A percentile compares a stretch with the other conserved stretches of the same genome.
phyloP scores from a whole-genome alignment of 2,888 invertebrate species.

The Leptopterna dolabrata region DNA sequence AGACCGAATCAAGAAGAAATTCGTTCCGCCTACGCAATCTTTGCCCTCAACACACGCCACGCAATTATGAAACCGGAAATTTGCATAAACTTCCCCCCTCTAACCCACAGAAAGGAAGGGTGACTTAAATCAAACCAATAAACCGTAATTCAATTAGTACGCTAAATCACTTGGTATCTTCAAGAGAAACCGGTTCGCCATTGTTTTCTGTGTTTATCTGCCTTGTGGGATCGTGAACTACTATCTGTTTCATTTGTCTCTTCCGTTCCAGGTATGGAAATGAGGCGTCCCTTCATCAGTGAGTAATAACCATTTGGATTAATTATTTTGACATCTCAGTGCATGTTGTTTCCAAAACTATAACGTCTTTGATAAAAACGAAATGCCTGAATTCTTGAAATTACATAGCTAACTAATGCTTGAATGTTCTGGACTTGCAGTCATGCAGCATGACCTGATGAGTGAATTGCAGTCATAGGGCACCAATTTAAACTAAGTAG shows the following conservation, averaged over 20 bases:
- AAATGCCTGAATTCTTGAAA: too few relatives aligned
- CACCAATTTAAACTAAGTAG: too few relatives aligned
- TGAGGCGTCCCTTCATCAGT: background rate
- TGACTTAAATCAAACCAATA: constrained; percentile 7
- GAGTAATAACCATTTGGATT: background rate
- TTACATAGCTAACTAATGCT: too few relatives aligned
- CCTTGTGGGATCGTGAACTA: background rate
- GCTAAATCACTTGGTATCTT: constrained; percentile 27
- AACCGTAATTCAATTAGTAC: constrained; percentile 24
- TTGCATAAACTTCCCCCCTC: background rate
- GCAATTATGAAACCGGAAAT: background rate
- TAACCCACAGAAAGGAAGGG: background rate
- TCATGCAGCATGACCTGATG: too few relatives aligned
- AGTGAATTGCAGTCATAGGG: too few relatives aligned
- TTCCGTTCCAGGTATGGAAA: constrained; percentile 31
- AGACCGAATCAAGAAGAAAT: constrained; percentile 12
- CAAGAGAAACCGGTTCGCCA: background rate
- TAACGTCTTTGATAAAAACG: too few relatives aligned
- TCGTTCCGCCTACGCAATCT: constrained; percentile 17
- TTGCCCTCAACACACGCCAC: background rate
- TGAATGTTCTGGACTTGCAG: too few relatives aligned
- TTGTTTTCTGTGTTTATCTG: background rate
- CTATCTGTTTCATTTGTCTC: background rate
- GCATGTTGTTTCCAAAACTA: too few relatives aligned
- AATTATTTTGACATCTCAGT: background rate